Percentiles rank a stretch among this genome's conserved stretches.
Conservation (phyloP, 2,888 invertebrate species). For the Drosophila infuscata region DNA sequence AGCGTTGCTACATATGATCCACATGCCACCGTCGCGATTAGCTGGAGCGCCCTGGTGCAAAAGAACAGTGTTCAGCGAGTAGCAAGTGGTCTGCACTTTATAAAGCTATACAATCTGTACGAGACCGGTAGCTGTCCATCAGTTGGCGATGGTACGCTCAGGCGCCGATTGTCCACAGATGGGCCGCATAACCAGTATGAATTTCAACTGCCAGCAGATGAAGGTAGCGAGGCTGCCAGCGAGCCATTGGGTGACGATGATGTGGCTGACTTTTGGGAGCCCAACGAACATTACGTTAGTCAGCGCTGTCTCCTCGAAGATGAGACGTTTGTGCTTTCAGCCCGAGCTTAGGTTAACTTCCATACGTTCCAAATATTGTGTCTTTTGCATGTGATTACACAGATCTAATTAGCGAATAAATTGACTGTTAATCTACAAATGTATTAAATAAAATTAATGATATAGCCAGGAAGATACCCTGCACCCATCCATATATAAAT, state of each 20-base stretch:
- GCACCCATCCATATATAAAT: not conserved
- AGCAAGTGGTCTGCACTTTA: conserved; percentile 82
- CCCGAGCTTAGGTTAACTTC: conserved; percentile 65
- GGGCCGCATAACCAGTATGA: conserved; percentile 46
- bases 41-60: conserved; percentile 82
- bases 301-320: conserved; percentile 84
- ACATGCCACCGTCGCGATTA: conserved; percentile 82
- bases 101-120: conserved; percentile 83
- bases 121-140: conserved; percentile 82
- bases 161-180: conserved; percentile 40
- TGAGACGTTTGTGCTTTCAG: conserved; percentile 76
- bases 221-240: conserved; percentile 48
- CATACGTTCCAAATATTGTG: conserved; percentile 46
- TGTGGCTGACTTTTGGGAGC: conserved; percentile 83
- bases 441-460: not conserved
- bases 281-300: conserved; percentile 82
- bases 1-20: conserved; percentile 79
- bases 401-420: conserved; percentile 54
- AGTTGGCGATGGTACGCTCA: conserved; percentile 34
- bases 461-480: not conserved
- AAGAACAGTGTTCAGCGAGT: conserved; percentile 68
- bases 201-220: conserved; percentile 59
- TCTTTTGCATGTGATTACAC: conserved; percentile 55
- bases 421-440: conserved; percentile 36
- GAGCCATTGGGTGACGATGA: conserved; percentile 72